Conservation (phyloP, 2,888 invertebrate genomes). For the Drosophila anomelani region DNA sequence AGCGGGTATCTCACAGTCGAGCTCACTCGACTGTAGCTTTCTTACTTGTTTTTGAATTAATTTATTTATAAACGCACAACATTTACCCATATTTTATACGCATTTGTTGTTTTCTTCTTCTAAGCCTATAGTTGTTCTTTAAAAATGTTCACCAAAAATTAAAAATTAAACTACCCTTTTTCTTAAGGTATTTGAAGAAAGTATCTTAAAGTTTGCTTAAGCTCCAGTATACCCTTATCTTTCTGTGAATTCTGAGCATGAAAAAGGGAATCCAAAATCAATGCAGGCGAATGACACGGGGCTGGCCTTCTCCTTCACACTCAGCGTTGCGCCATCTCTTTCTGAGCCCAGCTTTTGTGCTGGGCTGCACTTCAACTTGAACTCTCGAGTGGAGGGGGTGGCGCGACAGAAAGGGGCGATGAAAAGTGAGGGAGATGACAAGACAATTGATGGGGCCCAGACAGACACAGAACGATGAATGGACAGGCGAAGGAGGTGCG, state of each 20-base stretch:
- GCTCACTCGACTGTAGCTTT: too few relatives aligned
- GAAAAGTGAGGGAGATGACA: slow-evolving; percentile 61
- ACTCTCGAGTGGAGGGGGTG: slow-evolving; percentile 53
- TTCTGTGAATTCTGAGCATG: not conserved
- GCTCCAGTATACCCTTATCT: slow-evolving; percentile 6
- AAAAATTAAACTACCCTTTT: too few relatives aligned
- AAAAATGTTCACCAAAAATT: too few relatives aligned
- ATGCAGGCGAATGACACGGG: slow-evolving; percentile 68
- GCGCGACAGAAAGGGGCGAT: slow-evolving; percentile 24
- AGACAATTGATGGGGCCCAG: slow-evolving; percentile 73
- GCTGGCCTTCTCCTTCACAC: not conserved
- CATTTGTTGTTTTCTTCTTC: too few relatives aligned
- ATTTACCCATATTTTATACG: not conserved
- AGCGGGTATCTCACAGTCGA: too few relatives aligned
- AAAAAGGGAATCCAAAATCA: slow-evolving; percentile 54
- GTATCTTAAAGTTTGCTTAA: not conserved
- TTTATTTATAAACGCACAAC: too few relatives aligned
- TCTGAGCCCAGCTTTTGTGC: slow-evolving; percentile 53
- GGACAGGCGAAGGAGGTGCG: slow-evolving; percentile 16
- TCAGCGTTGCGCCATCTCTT: slow-evolving; percentile 1
- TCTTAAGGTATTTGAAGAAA: not conserved
- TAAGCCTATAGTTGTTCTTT: too few relatives aligned
- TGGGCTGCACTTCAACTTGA: slow-evolving; percentile 73
- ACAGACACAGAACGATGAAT: slow-evolving; percentile 42
- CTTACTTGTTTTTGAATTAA: too few relatives aligned